A percentile compares a stretch with the other conserved stretches of the same genome.
These are phyloP conservation scores for Ectemnius lituratus DNA, from an alignment of 2,888 invertebrate species.

Conservation along the genomic window DNA sequence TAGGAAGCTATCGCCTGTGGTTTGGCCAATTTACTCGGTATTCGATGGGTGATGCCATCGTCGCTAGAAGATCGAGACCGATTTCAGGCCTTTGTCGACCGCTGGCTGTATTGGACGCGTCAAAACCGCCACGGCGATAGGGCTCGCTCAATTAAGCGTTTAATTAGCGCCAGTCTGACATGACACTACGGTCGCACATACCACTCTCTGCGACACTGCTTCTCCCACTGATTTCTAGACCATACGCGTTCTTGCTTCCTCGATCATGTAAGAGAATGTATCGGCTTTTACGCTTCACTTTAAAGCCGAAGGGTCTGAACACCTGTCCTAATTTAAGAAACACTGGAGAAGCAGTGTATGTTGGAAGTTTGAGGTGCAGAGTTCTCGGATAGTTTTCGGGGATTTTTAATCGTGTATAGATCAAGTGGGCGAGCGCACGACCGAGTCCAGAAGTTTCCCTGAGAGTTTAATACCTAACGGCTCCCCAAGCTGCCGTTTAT, in stretches of 20 bases:
- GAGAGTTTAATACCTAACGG: conserved; percentile 61
- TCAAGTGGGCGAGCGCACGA: conserved; percentile 23
- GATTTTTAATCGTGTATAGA: conserved; percentile 40
- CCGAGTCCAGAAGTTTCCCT: conserved; percentile 45
- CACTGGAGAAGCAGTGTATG: too few species aligned
- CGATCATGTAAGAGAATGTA: too few species aligned
- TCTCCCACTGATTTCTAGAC: too few species aligned
- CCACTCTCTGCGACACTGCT: too few species aligned
- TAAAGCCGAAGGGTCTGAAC: not conserved
- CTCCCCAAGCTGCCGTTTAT: conserved; percentile 61
- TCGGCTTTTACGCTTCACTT: not conserved
- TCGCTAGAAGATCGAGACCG: conserved; percentile 41
- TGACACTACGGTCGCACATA: too few species aligned
- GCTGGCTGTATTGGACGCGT: conserved; percentile 17
- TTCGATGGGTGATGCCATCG: conserved; percentile 20
- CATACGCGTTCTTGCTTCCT: too few species aligned
- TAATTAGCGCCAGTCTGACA: conserved; percentile 36
- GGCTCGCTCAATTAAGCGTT: conserved; percentile 43
- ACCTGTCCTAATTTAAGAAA: too few species aligned
- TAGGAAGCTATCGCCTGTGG: conserved; percentile 28
- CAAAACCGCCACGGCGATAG: conserved; percentile 34
- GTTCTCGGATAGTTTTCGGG: conserved; percentile 45
- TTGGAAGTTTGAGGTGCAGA: conserved; percentile 1
- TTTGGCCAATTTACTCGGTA: conserved; percentile 46
- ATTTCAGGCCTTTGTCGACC: conserved; percentile 30